Evolutionary conservation across 1,140 invertebrate species (phyloP).

Genomic region (Alviniconcha marisindica): DNA sequence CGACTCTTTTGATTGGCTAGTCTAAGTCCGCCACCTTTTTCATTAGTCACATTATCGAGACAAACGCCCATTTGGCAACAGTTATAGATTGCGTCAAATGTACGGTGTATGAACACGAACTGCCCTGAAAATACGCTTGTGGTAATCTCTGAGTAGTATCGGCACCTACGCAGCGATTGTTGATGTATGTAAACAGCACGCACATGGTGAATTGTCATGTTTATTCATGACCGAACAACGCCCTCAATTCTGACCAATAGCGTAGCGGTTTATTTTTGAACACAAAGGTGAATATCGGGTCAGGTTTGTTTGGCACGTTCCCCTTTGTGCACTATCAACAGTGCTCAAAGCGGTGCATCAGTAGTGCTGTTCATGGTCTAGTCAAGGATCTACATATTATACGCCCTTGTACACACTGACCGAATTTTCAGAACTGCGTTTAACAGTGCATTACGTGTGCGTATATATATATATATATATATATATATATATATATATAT

Average conservation of each 20-base stretch:
- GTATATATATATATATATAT: too few species aligned
- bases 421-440: background rate
- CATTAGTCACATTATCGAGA: background rate
- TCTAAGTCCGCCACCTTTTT: background rate
- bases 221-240: background rate
- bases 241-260: slow-evolving; percentile 21
- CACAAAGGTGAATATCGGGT: background rate
- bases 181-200: background rate
- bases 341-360: too few species aligned
- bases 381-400: background rate
- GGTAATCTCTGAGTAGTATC: background rate
- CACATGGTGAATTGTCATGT: background rate
- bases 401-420: background rate
- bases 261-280: background rate
- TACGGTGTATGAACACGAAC: too few species aligned
- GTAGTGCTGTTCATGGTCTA: background rate
- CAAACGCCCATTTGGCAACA: background rate
- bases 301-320: background rate
- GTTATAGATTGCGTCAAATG: background rate
- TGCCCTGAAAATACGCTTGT: background rate
- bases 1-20: slow-evolving; percentile 4
- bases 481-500: too few species aligned
- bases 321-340: too few species aligned
- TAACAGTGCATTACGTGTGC: too few species aligned
- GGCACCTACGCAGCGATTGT: background rate